A percentile compares a stretch with the other conserved stretches of the same genome.
These are phyloP conservation scores for Azorinus chamasolen DNA, from an alignment of 2,888 invertebrate species.

Conservation along the genomic window DNA sequence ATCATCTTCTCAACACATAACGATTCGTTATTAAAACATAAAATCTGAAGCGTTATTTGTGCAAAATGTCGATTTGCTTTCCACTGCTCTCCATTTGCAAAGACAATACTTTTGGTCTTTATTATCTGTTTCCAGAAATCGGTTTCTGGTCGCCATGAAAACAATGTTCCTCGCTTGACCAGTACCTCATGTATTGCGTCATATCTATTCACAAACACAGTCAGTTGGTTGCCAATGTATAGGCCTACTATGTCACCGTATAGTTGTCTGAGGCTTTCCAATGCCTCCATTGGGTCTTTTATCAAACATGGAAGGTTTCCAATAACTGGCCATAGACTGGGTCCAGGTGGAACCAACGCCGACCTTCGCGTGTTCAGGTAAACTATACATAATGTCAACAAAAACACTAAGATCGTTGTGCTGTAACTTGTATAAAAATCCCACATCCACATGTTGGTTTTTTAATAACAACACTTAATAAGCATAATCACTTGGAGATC, in stretches of 20 bases:
- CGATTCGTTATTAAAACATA: conserved; percentile 46
- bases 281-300: conserved; percentile 7
- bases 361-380: conserved; percentile 9
- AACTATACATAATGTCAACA: conserved; percentile 14
- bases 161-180: conserved; percentile 33
- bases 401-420: conserved; percentile 7
- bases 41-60: conserved; percentile 23
- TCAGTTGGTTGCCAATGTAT: conserved; percentile 29
- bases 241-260: conserved; percentile 51
- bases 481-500: too few species aligned
- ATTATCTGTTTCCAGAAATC: neutral
- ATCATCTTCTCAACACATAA: conserved; percentile 32
- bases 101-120: conserved; percentile 23
- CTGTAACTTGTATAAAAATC: neutral
- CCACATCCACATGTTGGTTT: too few species aligned
- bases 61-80: conserved; percentile 45
- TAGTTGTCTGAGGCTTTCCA: conserved; percentile 19
- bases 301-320: conserved; percentile 36
- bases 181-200: conserved; percentile 38
- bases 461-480: too few species aligned
- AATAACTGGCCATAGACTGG: conserved; percentile 35
- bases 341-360: conserved; percentile 37
- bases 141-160: conserved; percentile 30
- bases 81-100: conserved; percentile 41
- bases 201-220: conserved; percentile 37